Evolutionary conservation across 2,888 invertebrate genomes (phyloP), one percentile per base, ranked within the genome.

Genomic region (Polietes domitor): DNA sequence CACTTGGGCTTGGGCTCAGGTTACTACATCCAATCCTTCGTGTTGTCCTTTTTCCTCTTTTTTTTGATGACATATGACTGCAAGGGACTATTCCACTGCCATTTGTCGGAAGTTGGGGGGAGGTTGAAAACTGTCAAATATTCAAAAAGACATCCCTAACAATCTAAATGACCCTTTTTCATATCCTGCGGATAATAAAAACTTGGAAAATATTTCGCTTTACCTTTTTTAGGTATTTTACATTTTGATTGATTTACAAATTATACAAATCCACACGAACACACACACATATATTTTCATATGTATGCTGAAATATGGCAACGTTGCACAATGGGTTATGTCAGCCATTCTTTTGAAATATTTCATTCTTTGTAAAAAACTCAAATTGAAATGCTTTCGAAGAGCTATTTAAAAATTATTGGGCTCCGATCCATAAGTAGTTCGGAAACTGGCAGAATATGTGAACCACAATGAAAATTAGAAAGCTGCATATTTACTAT

Each of bases 161-260:
- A 68, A 24, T 68, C 24, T 24, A 37, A 15, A 43, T 68, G 41
- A 43, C 68, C 43, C 24, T 68, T 68, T 41, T 21, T 19, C 37
- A 43, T 43, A 68, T 43, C 21, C 68, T 21, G 24, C 19, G 68
- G 68, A 68, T 63, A 19, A 61, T 28, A 61, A 28, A 68, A 43
- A 68, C 15, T 43, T 21, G 41, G 17, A 5, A 68, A 68, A 43
- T 43, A n/a, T 43, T 43, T 24, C 63, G 21, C 21, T 2, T 43
- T 68, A 24, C 68, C 43, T 68, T 43, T 65, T 68, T 37, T 37
- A 4, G 9, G 21, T 53, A 21, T 19, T 65, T 41, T 43, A 43
- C 24, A 68, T 68, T 68, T 68, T 68, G 68, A 68, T 68, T 68
- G 43, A 68, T 68, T 41, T 68, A 43, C 68, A 43, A 68, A 43